Evolutionary conservation across 2,113 vertebrate species (phyloP), one percentile per base, ranked within the genome.

Genomic region (Centropus unirufus): DNA sequence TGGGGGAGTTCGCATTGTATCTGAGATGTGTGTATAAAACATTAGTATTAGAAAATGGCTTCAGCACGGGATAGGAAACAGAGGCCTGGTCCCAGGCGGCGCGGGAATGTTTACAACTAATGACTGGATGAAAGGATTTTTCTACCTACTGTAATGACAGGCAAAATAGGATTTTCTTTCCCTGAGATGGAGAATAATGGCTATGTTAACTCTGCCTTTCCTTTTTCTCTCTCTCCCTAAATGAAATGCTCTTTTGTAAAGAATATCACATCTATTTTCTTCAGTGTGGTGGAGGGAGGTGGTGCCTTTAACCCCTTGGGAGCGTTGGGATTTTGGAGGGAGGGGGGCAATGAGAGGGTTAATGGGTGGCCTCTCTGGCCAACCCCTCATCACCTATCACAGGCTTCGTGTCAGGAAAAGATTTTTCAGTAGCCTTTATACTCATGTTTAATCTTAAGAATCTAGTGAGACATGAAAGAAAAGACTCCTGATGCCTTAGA

Each of bases 1-100:
- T 98, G 97, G 92, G 97, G 95, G 97, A 98, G 98, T 97, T 97
- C 81, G 93, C 97, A 97, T 96, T 98, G 98, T 98, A 98, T 97
- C 98, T 94, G 98, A 98, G 98, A 97, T 96, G 97, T 98, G 98
- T 98, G 97, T 98, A 98, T 97, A 98, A 98, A 98, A 98, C 98
- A 98, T 98, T 97, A 98, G 98, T 98, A 98, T 98, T 96, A 97
- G 98, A 98, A 98, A 98, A 98, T 98, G 98, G 98, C 98, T 98
- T 97, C 97, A 6, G 97, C 92, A 92, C 96, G 90, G 96, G 97
- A 97, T 94, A 97, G 97, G 98, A 98, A 98, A 98, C 97, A 92
- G 89, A 98, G 98, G 97, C 98, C 97, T 86, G 91, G 94, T 98
- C 98, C 98, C 98, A 97, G 97, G 97, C 97, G 98, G 97, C 97